Evolutionary conservation across 30 jellyfish, hydroid and myxozoan genomes (phyloP).

Genomic region (Aurelia aurita complex sp. Pacific): DNA sequence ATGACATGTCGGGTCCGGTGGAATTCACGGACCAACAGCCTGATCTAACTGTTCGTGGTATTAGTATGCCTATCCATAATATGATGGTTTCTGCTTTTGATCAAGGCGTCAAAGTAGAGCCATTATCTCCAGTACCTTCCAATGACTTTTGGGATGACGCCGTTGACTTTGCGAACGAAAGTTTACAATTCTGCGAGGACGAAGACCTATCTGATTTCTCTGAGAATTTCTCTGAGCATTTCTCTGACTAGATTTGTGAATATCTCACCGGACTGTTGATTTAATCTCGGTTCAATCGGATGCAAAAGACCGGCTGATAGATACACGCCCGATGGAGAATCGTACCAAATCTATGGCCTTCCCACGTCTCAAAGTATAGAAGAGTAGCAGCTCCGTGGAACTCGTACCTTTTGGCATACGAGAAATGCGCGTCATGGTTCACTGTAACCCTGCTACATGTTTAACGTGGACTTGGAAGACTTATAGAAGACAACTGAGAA

Average conservation of each 20-base stretch:
- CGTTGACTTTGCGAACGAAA: constrained; percentile 64
- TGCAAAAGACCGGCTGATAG: too few relatives aligned
- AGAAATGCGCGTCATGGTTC: too few relatives aligned
- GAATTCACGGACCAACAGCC: constrained; percentile 88
- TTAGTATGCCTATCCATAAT: constrained; percentile 81
- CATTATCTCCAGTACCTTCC: constrained; percentile 79
- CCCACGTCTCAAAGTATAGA: too few relatives aligned
- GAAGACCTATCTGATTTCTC: constrained; percentile 59
- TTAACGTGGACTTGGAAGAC: too few relatives aligned
- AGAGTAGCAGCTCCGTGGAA: too few relatives aligned
- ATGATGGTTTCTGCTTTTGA: constrained; percentile 47
- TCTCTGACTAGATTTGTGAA: constrained; percentile 20
- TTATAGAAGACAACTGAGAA: too few relatives aligned
- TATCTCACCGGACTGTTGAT: too few relatives aligned
- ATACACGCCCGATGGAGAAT: too few relatives aligned
- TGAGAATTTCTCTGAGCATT: constrained; percentile 65
- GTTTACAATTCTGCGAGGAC: constrained; percentile 50
- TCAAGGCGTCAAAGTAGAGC: constrained; percentile 76
- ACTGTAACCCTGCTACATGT: too few relatives aligned
- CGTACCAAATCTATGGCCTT: too few relatives aligned
- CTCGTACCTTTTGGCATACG: too few relatives aligned
- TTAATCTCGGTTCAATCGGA: too few relatives aligned
- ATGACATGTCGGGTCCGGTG: constrained; percentile 68
- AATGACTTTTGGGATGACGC: constrained; percentile 75
- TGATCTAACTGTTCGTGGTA: constrained; percentile 87